Evolutionary conservation across 2,888 invertebrate species (phyloP), one percentile per base, ranked within the genome.

Genomic region (Quadroppia sp.): DNA sequence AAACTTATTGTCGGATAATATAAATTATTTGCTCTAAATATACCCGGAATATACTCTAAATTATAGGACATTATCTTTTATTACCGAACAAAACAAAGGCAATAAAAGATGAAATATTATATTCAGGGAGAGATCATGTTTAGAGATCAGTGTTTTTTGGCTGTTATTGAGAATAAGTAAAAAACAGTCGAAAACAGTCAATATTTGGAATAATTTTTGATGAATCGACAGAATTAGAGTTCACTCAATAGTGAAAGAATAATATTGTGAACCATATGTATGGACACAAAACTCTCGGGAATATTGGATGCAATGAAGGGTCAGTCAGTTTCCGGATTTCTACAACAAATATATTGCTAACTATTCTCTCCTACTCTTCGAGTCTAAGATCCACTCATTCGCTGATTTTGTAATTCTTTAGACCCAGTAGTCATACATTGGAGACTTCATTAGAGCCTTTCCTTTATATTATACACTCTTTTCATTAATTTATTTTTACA

Each of bases 131-230:
- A 36, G 4, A 36, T 7, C 9, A 4, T 36, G 36, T 7, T 36
- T 7, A 36, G 36, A 36, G 6, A 7, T 36, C 4, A 9, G 6
- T 36, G 4, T 36, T 36, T 36, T 7, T 36, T 36, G 36, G 9
- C 36, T 7, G 6, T 36, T 36, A 36, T 36, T 9, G 36, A 36
- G 4, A 36, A 36, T 36, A 36, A 36, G 36, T 9, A 36, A 36
- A 7, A 36, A 36, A 7, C 4, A 36, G 36, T 36, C 4, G 9
- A 36, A 36, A 36, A 7, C 36, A 36, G 56, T 56, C 9, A 56
- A 56, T 56, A 23, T 56, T 56, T 56, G 56, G 3, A 56, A 53
- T 53, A 23, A 36, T 4, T 56, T 56, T 56, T 56, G 56, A 23
- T 56, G 56, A 56, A 11, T 56, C 25, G 56, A 56, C 56, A 23